Evolutionary conservation across 2,113 vertebrate genomes (phyloP), one percentile per base, ranked within the genome.

Genomic region (Montifringilla adamsi): DNA sequence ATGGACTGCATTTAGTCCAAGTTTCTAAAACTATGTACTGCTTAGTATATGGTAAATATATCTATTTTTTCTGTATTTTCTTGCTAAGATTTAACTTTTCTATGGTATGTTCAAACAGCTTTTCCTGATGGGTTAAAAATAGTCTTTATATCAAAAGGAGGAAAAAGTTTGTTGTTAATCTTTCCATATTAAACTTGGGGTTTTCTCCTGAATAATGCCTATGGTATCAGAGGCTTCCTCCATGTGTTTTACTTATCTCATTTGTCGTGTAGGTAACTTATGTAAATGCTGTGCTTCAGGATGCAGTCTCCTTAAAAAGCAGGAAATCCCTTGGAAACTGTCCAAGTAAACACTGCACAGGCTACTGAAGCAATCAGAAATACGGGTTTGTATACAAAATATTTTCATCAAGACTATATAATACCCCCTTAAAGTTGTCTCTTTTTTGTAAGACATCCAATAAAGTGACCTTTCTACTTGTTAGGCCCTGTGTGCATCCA

Each of bases 251-350:
- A 50, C 24, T 93, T 89, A 62, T 56, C 44, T 87, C 60, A 49
- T 73, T 86, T 91, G 68, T 87, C 2, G 0, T 5, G 6, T 78
- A 87, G 69, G 93, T 90, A 79, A 72, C 49, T 76, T 69, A 23
- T 72, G 79, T 78, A 86, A 88, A 68, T 3, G 5, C 58, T 69
- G 2, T 5, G 10, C 55, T 84, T 52, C 52, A 58, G 92, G 83
- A 96, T 89, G 72, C 5, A 0, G 31, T 64, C 50, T 90, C 72
- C 56, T 91, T 91, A 81, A 88, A 88, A 95, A 88, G 83, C 88
- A 92, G 94, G 92, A 96, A 94, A 94, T 92, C 76, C 37, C 80
- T 88, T 80, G 87, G 85, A 93, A 92, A 46, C 46, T 88, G 18
- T 86, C 73, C 86, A 96, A 93, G 87, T 84, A 93, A 95, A 89